phyloP scores from a whole-genome alignment of 2,113 vertebrate genomes.

The Toxotes jaculatrix region DNA sequence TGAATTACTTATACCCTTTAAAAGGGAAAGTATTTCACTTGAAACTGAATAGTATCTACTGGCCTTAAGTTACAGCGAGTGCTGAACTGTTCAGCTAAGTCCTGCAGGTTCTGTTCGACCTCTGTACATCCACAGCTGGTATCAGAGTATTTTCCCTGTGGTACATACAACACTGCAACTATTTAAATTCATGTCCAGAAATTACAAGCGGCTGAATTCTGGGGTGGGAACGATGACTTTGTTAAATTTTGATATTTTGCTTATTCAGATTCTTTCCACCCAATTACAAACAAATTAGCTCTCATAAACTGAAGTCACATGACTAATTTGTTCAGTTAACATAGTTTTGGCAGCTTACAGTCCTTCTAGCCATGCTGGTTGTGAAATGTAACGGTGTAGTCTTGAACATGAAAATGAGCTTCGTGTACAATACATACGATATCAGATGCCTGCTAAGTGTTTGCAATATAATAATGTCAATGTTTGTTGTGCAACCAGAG shows the following conservation, averaged over 20 bases:
- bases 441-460: not conserved
- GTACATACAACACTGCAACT: not conserved
- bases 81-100: not conserved
- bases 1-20: constrained; percentile 40
- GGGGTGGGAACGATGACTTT: not conserved
- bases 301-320: not conserved
- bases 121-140: not conserved
- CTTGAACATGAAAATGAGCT: constrained; percentile 1
- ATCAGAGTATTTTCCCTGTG: not conserved
- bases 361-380: not conserved
- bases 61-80: not conserved
- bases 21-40: constrained; percentile 27
- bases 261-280: not conserved
- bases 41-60: not conserved
- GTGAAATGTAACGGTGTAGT: not conserved
- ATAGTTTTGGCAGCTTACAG: not conserved
- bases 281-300: not conserved
- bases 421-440: not conserved
- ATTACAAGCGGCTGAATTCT: not conserved
- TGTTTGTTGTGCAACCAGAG: constrained; percentile 81
- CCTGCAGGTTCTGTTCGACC: not conserved
- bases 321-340: not conserved
- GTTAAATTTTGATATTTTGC: not conserved
- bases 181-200: not conserved
- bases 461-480: not conserved